A percentile compares a stretch with the other conserved stretches of the same genome.
Evolutionary conservation across 2,797 vertebrate species (phyloP).

Genomic region (Ctenosaura bakeri): DNA sequence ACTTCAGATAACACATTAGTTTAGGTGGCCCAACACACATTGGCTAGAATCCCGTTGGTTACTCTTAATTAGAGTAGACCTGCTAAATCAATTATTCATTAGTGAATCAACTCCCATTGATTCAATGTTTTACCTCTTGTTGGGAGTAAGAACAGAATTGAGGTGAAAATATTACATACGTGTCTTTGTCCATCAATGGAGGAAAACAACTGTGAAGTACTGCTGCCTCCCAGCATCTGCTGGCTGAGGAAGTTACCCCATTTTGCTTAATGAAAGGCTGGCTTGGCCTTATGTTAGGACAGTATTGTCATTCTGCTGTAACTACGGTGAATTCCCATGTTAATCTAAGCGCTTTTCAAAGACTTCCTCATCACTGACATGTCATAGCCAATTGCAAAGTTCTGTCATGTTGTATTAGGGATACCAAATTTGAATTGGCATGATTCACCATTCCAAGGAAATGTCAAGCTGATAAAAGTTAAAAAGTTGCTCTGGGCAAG

Average conservation of each 20-base stretch:
- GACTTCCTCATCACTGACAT: constrained; percentile 10
- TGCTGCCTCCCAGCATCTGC: neutral
- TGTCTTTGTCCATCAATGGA: no score
- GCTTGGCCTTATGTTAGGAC: neutral
- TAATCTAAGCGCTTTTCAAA: constrained; percentile 27
- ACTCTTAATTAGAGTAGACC: no score
- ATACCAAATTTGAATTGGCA: neutral
- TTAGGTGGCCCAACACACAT: neutral
- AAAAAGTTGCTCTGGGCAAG: neutral
- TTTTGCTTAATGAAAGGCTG: no score
- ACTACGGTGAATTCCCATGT: neutral
- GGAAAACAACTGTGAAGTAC: no score
- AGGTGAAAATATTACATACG: no score
- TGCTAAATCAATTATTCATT: no score
- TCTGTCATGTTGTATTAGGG: neutral
- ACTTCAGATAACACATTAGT: no score
- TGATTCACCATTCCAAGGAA: neutral
- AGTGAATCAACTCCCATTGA: no score
- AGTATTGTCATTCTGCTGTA: neutral
- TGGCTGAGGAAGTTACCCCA: neutral
- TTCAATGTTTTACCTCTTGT: no score
- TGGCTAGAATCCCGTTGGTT: neutral
- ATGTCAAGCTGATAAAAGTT: constrained; percentile 32
- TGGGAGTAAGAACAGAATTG: no score
- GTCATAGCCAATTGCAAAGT: neutral